phyloP scores from a whole-genome alignment of 2,797 vertebrate species.

The Acridotheres tristis region DNA sequence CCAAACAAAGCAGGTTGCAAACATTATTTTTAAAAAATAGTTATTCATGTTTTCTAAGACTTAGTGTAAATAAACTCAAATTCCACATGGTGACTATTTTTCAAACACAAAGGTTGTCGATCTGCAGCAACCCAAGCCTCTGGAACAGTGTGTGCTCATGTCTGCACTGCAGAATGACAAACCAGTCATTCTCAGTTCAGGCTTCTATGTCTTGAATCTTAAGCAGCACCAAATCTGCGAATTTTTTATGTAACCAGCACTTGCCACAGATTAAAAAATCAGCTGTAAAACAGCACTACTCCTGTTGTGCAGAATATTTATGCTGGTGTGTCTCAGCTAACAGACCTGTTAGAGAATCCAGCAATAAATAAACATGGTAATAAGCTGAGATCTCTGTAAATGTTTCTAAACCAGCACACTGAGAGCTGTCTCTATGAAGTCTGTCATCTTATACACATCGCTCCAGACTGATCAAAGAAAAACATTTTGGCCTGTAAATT shows the following conservation, averaged over 20 bases:
- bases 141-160: background rate
- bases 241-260: background rate
- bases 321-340: background rate
- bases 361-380: slow-evolving; percentile 33
- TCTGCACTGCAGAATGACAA: background rate
- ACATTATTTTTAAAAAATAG: background rate
- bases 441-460: background rate
- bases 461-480: slow-evolving; percentile 34
- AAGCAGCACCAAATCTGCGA: background rate
- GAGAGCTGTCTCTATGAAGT: background rate
- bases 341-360: slow-evolving; percentile 8
- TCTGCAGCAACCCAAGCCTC: background rate
- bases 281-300: background rate
- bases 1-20: background rate
- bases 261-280: background rate
- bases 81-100: background rate
- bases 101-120: background rate
- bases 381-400: background rate
- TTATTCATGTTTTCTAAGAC: background rate
- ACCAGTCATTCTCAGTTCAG: background rate
- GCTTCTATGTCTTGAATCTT: background rate
- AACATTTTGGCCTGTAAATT: slow-evolving; percentile 27
- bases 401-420: background rate
- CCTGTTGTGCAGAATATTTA: background rate
- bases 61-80: background rate